phyloP scores from a whole-genome alignment of 53 echinoderm and acorn worm species.

The Actinopyga echinites region DNA sequence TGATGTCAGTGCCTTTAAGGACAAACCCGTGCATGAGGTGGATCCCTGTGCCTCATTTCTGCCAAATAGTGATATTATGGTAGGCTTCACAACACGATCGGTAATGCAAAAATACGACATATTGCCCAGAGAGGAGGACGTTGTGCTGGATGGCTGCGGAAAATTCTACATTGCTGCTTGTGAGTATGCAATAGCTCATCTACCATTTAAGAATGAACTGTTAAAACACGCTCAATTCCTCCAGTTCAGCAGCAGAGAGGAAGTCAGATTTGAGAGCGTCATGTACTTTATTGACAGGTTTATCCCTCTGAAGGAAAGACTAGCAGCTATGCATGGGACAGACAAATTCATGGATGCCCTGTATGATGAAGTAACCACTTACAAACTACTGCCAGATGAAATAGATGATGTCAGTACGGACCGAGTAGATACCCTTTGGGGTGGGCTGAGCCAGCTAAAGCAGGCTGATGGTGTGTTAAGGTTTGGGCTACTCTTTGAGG shows the following conservation, averaged over 20 bases:
- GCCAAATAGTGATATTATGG: background rate
- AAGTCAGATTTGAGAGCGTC: background rate
- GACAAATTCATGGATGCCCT: too few relatives aligned
- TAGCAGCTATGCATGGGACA: background rate
- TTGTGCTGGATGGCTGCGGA: background rate
- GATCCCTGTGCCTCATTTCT: background rate
- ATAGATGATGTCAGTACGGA: too few relatives aligned
- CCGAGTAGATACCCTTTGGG: too few relatives aligned
- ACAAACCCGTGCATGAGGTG: background rate
- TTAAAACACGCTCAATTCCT: background rate
- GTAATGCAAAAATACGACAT: background rate
- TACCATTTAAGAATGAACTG: background rate
- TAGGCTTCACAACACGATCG: background rate
- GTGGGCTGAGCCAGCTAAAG: too few relatives aligned
- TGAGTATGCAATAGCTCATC: background rate
- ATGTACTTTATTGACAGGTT: background rate
- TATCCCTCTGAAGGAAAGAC: background rate
- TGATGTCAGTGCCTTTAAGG: too few relatives aligned
- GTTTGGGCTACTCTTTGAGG: too few relatives aligned
- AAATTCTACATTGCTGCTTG: background rate
- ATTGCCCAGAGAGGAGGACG: background rate
- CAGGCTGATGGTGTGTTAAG: too few relatives aligned
- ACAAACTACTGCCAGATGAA: too few relatives aligned
- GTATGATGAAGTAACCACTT: too few relatives aligned
- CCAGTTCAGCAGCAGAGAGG: background rate